phyloP scores from a whole-genome alignment of 2,888 invertebrate species.

The Podabrus alpinus region DNA sequence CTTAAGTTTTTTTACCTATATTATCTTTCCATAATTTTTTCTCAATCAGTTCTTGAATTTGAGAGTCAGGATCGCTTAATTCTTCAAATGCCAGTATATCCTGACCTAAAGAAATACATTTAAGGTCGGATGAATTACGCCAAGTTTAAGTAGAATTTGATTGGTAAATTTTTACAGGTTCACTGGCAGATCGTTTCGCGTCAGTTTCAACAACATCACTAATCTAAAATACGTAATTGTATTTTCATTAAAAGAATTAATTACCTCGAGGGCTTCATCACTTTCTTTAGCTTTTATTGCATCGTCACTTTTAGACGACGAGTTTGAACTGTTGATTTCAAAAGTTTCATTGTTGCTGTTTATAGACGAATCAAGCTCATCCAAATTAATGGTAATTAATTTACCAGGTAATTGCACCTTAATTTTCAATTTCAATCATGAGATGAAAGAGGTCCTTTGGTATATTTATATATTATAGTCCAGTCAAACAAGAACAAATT shows the following conservation, averaged over 20 bases:
- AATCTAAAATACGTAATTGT: background rate
- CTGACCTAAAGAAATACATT: conserved; percentile 65
- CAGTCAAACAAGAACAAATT: too few relatives aligned
- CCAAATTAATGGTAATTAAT: background rate
- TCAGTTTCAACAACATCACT: conserved; percentile 31
- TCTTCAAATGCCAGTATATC: conserved; percentile 62
- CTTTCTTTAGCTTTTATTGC: background rate
- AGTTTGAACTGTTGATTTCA: background rate
- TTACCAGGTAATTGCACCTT: too few relatives aligned
- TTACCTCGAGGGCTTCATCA: background rate
- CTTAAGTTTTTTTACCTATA: conserved; percentile 8
- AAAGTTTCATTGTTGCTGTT: background rate
- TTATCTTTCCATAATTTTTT: conserved; percentile 39
- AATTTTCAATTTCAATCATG: too few relatives aligned
- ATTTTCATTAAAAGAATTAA: background rate
- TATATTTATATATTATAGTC: too few relatives aligned
- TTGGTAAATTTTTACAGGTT: conserved; percentile 58
- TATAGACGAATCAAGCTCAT: background rate
- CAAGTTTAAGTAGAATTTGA: conserved; percentile 59
- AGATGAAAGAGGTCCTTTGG: too few relatives aligned
- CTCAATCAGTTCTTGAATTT: conserved; percentile 36
- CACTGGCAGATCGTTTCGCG: conserved; percentile 38
- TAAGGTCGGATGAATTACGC: conserved; percentile 64
- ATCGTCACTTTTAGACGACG: background rate
- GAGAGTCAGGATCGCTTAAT: conserved; percentile 47